These are phyloP conservation scores for Eidolon helvum DNA, from an alignment of 2,113 vertebrate genomes.

Conservation along the genomic window DNA sequence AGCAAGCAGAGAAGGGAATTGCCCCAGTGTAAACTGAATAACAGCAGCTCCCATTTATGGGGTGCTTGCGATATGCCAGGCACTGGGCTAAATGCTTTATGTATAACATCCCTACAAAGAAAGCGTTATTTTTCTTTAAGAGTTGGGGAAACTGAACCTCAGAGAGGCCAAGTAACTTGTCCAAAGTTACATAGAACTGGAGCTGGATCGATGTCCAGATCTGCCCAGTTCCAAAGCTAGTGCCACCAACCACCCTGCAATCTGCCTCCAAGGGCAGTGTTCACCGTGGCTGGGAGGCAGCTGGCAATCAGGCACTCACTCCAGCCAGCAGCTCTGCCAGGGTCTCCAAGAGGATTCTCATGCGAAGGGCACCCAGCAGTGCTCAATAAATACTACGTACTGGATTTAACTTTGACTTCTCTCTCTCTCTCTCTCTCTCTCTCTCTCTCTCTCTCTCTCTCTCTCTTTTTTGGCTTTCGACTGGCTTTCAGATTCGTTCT, in stretches of 20 bases:
- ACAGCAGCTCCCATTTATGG: not conserved
- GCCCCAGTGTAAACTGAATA: not conserved
- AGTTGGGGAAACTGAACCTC: not conserved
- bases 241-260: not conserved
- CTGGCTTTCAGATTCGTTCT: not conserved
- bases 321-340: too few relatives aligned
- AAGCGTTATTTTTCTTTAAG: not conserved
- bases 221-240: not conserved
- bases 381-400: not conserved
- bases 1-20: not conserved
- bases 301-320: too few relatives aligned
- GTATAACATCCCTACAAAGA: not conserved
- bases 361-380: not conserved
- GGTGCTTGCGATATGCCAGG: not conserved
- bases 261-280: not conserved
- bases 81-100: not conserved
- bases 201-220: not conserved
- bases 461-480: not conserved
- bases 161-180: not conserved
- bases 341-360: not conserved
- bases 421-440: too few relatives aligned
- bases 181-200: not conserved
- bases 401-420: constrained; percentile 22
- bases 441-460: too few relatives aligned
- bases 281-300: rapidly evolving